Evolutionary conservation across 2,888 invertebrate genomes (phyloP), one percentile per base, ranked within the genome.

Genomic region (Hemaris fuciformis): DNA sequence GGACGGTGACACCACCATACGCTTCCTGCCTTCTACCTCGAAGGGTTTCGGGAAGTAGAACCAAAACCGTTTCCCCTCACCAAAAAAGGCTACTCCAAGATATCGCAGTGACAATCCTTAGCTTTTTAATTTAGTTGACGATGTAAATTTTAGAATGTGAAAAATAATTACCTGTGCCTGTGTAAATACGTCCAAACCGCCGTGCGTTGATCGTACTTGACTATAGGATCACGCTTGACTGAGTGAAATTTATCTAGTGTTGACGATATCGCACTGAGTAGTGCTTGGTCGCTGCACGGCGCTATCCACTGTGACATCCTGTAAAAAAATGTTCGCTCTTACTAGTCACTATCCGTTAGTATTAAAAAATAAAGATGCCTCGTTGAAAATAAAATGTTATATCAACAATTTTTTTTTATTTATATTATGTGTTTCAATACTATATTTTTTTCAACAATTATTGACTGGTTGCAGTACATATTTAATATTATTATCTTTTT

Each of bases 161-260:
- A n/a, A 6, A 56, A 31, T 25, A 34, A 18, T 31, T 57, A 91
- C 92, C 87, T 89, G 79, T 95, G 94, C 62, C 98, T 94, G 84
- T 99, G 98, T 61, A 99, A 91, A 84, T 99, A 99, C n/a, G 98
- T 97, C 99, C 99, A 99, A 31, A 98, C 95, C 75, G 98, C 98
- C 3, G 97, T 94, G 74, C 97, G 95, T 0, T 97, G 96, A 83
- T 99, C 98, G 80, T 98, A 99, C 75, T 97, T 96, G 0, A 99
- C 98, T 75, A 98, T 97, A 0, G 99, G 98, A 88, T 99, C 99
- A 0, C 93, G 84, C 62, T 91, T 91, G 62, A 96, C 95, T 70
- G 98, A 97, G 75, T 98, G 97, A 81, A 99, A 94, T 18, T 98
- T 93, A 80, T 99, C 99, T 56, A 99, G 86, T 0, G 98, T 98